Conservation (phyloP, 2,888 invertebrate genomes). For the Acrobasis suavella region DNA sequence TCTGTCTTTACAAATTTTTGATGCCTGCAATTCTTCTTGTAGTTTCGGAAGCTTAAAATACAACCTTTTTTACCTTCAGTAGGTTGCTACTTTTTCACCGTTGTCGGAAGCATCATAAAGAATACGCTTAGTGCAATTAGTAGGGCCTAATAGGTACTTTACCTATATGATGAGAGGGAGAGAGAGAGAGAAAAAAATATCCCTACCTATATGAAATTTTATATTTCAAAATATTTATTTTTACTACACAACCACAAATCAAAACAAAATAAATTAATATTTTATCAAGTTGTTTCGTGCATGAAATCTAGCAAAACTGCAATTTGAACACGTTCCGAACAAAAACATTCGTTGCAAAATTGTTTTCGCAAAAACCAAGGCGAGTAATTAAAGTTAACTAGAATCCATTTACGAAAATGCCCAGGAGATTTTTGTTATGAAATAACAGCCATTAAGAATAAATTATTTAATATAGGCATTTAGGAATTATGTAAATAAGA, state of each 20-base stretch:
- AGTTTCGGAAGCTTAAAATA: too few species aligned
- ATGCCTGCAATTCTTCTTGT: too few species aligned
- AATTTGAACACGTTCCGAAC: constrained; percentile 1
- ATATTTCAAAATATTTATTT: not conserved
- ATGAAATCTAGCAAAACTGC: constrained; percentile 2
- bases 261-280: not conserved
- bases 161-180: too few species aligned
- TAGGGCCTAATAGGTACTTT: too few species aligned
- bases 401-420: constrained; percentile 8
- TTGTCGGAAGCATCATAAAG: too few species aligned
- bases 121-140: too few species aligned
- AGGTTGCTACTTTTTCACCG: too few species aligned
- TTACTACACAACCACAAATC: too few species aligned
- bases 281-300: constrained; percentile 1
- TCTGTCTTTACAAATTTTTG: too few species aligned
- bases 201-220: not conserved
- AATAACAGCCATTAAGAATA: constrained; percentile 1
- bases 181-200: too few species aligned
- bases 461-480: not conserved
- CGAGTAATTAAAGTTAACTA: constrained; percentile 7
- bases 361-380: constrained; percentile 15
- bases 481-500: not conserved
- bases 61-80: too few species aligned
- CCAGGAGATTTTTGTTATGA: not conserved
- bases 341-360: constrained; percentile 11